phyloP scores from a whole-genome alignment of 2,113 vertebrate genomes.

The Eretmochelys imbricata region DNA sequence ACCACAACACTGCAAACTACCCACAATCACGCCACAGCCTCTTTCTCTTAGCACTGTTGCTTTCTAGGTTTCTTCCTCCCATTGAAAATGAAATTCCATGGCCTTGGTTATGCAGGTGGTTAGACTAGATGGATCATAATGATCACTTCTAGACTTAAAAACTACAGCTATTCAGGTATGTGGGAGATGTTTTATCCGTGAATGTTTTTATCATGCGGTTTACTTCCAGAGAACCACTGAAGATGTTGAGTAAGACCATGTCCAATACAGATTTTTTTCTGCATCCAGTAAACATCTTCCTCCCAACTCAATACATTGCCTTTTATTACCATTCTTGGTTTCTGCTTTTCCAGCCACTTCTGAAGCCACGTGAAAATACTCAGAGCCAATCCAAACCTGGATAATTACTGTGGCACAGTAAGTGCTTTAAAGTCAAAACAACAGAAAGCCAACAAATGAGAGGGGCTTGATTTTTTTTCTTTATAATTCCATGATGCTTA shows the following conservation, averaged over 20 bases:
- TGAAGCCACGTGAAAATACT: neutral
- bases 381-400: rapidly evolving
- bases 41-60: neutral
- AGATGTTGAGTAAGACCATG: too few relatives aligned
- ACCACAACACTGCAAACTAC: neutral
- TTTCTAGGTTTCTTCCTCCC: neutral
- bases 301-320: rapidly evolving
- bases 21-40: neutral
- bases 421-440: rapidly evolving
- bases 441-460: neutral
- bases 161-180: rapidly evolving
- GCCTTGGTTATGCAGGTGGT: rapidly evolving
- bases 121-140: neutral
- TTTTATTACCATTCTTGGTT: neutral
- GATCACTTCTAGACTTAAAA: neutral
- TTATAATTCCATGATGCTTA: rapidly evolving
- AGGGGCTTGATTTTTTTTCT: rapidly evolving
- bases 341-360: neutral
- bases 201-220: neutral
- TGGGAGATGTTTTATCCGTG: neutral
- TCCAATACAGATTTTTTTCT: neutral
- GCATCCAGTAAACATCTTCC: rapidly evolving
- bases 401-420: neutral
- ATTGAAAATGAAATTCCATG: rapidly evolving
- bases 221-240: rapidly evolving